A percentile compares a stretch with the other conserved stretches of the same genome.
These are phyloP conservation scores for Steinernema carpocapsae DNA, from an alignment of 2,888 invertebrate genomes.

Conservation along the genomic window DNA sequence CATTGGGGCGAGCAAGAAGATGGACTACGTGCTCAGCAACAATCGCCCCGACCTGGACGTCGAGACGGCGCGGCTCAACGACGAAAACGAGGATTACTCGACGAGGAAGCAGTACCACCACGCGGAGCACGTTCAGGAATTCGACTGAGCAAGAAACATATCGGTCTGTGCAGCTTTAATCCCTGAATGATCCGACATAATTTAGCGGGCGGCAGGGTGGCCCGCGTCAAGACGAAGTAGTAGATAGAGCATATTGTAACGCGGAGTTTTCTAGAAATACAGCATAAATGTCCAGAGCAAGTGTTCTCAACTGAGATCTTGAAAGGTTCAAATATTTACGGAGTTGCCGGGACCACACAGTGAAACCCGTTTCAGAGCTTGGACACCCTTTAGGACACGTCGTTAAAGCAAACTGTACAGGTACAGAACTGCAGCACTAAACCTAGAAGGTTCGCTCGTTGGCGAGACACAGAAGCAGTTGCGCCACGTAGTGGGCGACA, in stretches of 20 bases:
- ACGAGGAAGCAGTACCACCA: slow-evolving; percentile 85
- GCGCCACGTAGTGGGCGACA: slow-evolving; percentile 18
- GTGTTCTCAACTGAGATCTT: too few species aligned
- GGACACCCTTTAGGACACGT: background rate
- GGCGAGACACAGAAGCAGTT: slow-evolving; percentile 8
- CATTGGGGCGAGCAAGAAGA: slow-evolving; percentile 37
- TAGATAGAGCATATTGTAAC: too few species aligned
- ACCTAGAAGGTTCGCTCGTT: slow-evolving; percentile 24
- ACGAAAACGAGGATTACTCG: slow-evolving; percentile 93
- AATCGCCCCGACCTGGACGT: slow-evolving; percentile 45
- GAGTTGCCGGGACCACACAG: slow-evolving; percentile 3
- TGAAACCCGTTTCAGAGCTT: slow-evolving; percentile 10
- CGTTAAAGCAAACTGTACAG: slow-evolving; percentile 1
- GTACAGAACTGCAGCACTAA: background rate
- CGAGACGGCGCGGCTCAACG: slow-evolving; percentile 83
- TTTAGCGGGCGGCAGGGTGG: background rate
- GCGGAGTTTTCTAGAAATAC: too few species aligned
- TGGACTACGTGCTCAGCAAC: slow-evolving; percentile 32
- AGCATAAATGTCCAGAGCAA: too few species aligned
- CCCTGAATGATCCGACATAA: background rate
- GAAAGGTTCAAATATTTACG: too few species aligned
- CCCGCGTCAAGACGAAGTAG: too few species aligned
- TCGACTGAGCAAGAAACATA: slow-evolving; percentile 41
- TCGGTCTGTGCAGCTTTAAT: slow-evolving; percentile 8
- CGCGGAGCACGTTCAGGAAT: slow-evolving; percentile 56